These are phyloP conservation scores for Fulmarus glacialis DNA, from an alignment of 2,113 vertebrate species.

Conservation along the genomic window DNA sequence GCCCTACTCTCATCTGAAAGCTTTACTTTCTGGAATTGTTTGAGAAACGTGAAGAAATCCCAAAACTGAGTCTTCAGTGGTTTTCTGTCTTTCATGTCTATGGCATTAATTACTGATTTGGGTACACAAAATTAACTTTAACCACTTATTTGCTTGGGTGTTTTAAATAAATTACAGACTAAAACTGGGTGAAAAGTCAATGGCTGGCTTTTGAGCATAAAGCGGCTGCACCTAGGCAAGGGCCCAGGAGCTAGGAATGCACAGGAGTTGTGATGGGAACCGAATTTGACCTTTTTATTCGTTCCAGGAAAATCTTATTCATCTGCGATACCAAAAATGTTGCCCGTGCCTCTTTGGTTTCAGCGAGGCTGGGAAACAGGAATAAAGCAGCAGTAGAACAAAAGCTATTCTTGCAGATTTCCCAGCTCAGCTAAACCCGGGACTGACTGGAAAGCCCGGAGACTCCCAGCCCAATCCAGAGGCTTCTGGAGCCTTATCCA, in stretches of 20 bases:
- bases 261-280: neutral
- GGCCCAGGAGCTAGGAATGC: neutral
- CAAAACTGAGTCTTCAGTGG: neutral
- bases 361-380: constrained; percentile 7
- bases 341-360: neutral
- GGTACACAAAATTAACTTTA: neutral
- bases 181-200: neutral
- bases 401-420: constrained; percentile 37
- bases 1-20: neutral
- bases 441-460: neutral
- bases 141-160: neutral
- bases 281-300: neutral
- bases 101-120: neutral
- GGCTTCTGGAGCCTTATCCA: neutral
- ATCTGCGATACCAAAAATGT: neutral
- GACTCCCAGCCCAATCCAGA: neutral
- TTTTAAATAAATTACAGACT: neutral
- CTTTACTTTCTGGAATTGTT: neutral
- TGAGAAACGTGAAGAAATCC: neutral
- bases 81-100: neutral
- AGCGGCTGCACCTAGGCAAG: neutral
- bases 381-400: neutral
- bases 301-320: constrained; percentile 25
- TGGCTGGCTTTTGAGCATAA: neutral
- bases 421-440: neutral